phyloP scores from a whole-genome alignment of 2,797 vertebrate genomes.

The Cynopterus sphinx region DNA sequence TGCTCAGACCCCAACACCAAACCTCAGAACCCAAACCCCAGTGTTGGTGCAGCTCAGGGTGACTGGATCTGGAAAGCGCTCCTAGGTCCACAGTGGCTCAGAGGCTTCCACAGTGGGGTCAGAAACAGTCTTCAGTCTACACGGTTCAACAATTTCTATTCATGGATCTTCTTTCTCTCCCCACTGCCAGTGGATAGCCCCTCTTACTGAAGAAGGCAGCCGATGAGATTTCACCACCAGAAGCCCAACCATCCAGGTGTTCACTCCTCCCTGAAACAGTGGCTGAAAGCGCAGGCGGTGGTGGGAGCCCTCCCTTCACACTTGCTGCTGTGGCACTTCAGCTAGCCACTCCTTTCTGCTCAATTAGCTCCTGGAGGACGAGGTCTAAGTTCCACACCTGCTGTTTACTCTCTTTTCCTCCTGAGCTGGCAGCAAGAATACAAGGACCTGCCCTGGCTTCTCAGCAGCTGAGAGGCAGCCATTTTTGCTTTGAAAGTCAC shows the following conservation, averaged over 20 bases:
- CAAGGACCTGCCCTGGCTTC: constrained; percentile 22
- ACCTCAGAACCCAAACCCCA: background rate
- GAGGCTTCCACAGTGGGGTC: background rate
- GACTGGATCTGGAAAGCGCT: background rate
- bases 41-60: background rate
- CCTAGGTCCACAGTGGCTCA: background rate
- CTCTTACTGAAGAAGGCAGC: background rate
- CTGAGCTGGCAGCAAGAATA: background rate
- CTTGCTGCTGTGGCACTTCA: background rate
- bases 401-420: background rate
- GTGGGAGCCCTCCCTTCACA: background rate
- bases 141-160: background rate
- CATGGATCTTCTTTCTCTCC: background rate
- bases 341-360: constrained; percentile 6
- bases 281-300: background rate
- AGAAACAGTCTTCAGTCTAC: background rate
- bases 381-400: constrained; percentile 49
- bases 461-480: background rate
- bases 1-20: background rate
- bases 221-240: background rate
- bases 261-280: background rate
- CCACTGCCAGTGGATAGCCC: background rate
- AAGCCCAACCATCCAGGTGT: background rate
- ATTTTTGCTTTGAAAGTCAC: constrained; percentile 18
- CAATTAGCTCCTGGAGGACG: constrained; percentile 30